phyloP scores from a whole-genome alignment of 2,888 invertebrate genomes.

The Bhutanitis thaidina region DNA sequence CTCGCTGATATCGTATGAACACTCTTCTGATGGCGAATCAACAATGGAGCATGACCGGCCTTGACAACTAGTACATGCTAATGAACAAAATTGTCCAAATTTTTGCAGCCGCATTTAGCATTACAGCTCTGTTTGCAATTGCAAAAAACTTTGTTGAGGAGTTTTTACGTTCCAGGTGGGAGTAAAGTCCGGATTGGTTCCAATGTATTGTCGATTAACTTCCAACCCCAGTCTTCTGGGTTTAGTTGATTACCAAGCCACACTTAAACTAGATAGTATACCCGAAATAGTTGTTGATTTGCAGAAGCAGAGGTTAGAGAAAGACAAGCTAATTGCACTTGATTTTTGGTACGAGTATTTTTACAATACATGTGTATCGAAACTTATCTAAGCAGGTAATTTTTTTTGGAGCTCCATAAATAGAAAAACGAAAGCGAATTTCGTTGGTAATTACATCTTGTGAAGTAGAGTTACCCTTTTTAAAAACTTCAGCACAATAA shows the following conservation, averaged over 20 bases:
- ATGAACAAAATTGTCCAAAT: too few relatives aligned
- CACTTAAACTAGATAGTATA: too few relatives aligned
- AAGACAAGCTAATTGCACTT: slow-evolving; percentile 19
- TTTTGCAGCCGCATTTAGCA: not conserved
- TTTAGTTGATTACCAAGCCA: too few relatives aligned
- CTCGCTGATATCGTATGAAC: not conserved
- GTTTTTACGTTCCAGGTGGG: too few relatives aligned
- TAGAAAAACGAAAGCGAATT: not conserved
- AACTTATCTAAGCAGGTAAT: not conserved
- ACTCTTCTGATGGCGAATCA: not conserved
- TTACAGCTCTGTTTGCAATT: not conserved
- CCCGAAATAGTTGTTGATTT: not conserved
- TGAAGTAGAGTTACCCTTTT: not conserved
- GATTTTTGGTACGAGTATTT: slow-evolving; percentile 7
- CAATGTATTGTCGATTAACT: too few relatives aligned
- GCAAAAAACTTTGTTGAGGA: too few relatives aligned
- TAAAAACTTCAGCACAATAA: not conserved
- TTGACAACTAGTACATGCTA: too few relatives aligned
- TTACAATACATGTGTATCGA: not conserved
- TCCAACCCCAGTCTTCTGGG: too few relatives aligned
- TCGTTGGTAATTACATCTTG: not conserved
- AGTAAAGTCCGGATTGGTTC: too few relatives aligned
- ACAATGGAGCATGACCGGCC: not conserved
- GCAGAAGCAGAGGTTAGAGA: slow-evolving; percentile 17
- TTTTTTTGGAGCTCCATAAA: not conserved